Base-by-base conservation (phyloP, 2,113 vertebrate genomes). In the Rhinichthys klamathensis region DNA sequence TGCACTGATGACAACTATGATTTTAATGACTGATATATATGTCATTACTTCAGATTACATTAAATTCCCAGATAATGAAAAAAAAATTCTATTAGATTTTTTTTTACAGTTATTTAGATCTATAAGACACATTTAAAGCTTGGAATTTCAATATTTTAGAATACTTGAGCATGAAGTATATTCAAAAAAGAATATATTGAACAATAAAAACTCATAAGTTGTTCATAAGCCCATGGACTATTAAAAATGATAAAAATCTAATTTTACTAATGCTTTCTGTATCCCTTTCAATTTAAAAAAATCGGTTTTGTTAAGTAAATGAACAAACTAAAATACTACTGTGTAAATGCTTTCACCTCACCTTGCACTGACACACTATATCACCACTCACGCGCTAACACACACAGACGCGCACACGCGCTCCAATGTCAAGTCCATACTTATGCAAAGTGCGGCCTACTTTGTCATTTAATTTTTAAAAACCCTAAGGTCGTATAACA, bases 401-500 rank as follows among this genome's bases (percentile, higher is more conserved):
- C 84, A 73, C 60, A 82, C 51, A 82, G n/a, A 65, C 72, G 63
- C 60, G 46, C 38, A 56, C 82, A 82, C 58, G 70, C 77, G 38
- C 70, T 73, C 72, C 32, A 77, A 85, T 80, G 83, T 60, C 79
- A 87, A 46, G 74, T 83, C 74, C 86, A 83, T 70, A 76, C 87
- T 90, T 88, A 80, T 87, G 84, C 84, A 89, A 96, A 95, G 96
- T 93, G 93, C 56, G 86, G 94, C 92, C 94, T 93, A 91, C 92
- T 95, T 95, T 91, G 93, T 95, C 94, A 95, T 95, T 95, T 95
- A 96, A 96, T 95, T 96, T 96, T 93, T 94, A 93, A 95, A 95
- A 95, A 96, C 95, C 97, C 95, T 95, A 91, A 95, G 95, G 96
- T 97, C 95, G 93, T 95, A 93, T 93, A 96, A 95, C 95, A 96